Evolutionary conservation across 1,140 invertebrate genomes (phyloP), one percentile per base, ranked within the genome.

Genomic region (Bombus waltoni): DNA sequence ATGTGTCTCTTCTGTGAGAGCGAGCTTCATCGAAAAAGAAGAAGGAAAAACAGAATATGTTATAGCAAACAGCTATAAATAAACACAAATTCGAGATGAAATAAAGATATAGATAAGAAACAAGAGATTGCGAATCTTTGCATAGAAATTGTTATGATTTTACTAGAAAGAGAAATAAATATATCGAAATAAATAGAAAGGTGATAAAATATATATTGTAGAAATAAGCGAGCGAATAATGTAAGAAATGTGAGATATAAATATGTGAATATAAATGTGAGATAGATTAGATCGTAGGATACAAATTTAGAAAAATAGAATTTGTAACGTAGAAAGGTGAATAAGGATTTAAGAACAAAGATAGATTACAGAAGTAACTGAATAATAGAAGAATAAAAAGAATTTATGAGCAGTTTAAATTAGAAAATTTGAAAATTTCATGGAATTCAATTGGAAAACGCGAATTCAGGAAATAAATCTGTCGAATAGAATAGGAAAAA

Each of bases 1-100:
- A 93, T 0, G 93, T 90, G 66, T 94, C 94, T 28, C 91, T 88
- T 88, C 93, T 91, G 53, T 95, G 93, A 10, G 92, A 90, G 77
- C 93, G 92, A 72, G 92, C 94, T 95, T 86, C 59, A 13, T 53
- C 47, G 6, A 38, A 38, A 35, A 57, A 71, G 0, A 71, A 40
- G 25, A 70, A 40, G 5, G 11, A 5, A 0, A 40, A 25, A 38
- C 25, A 70, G 11, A 28, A 70, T 35, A 25, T 28, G 11, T n/a
- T 28, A 68, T 9, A 35, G 10, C 22, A 3, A 38, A 38, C 13
- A 68, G 9, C 6, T 68, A 38, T 35, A 18, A 66, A 66, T 65
- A 65, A 65, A 15, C 13, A 32, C 5, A 18, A 74, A 47, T 47
- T 18, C 47, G 18, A 53, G 47, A 53, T 22, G 15, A 22, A 1